A percentile compares a stretch with the other conserved stretches of the same genome.
Evolutionary conservation across 2,113 vertebrate genomes (phyloP).

Genomic region (Trochalopteron elliotii): DNA sequence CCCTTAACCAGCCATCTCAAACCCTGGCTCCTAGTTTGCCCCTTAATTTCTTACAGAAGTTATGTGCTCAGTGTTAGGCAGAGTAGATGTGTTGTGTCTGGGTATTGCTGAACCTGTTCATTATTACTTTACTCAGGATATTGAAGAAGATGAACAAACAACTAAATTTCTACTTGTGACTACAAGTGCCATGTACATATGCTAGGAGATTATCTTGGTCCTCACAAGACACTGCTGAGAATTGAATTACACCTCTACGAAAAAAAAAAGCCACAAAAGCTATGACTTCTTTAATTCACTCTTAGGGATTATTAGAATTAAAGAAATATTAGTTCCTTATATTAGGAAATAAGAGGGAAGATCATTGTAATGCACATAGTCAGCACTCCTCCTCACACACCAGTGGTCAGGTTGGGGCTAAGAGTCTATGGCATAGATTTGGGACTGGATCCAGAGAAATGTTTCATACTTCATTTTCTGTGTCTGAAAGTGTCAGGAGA

Average conservation of each 20-base stretch:
- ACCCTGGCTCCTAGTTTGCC: background rate
- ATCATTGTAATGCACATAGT: background rate
- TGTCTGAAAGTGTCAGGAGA: background rate
- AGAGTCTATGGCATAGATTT: background rate
- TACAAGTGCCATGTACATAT: background rate
- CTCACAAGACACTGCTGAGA: background rate
- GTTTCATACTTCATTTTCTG: background rate
- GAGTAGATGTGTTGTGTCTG: background rate
- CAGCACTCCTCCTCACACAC: background rate
- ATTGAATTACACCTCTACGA: background rate
- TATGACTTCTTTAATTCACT: background rate
- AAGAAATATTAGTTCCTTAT: background rate
- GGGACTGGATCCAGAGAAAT: background rate
- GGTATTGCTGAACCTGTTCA: background rate
- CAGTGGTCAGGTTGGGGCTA: background rate
- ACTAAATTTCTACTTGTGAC: background rate
- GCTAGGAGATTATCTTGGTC: background rate
- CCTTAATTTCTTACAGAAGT: background rate
- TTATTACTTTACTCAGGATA: background rate
- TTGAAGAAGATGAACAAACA: background rate
- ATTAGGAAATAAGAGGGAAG: background rate
- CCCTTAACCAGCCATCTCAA: background rate
- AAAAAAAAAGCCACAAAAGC: background rate
- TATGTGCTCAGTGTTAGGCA: background rate
- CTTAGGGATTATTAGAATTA: background rate